Evolutionary conservation across 2,113 vertebrate genomes (phyloP).

Genomic region (Strix uralensis): DNA sequence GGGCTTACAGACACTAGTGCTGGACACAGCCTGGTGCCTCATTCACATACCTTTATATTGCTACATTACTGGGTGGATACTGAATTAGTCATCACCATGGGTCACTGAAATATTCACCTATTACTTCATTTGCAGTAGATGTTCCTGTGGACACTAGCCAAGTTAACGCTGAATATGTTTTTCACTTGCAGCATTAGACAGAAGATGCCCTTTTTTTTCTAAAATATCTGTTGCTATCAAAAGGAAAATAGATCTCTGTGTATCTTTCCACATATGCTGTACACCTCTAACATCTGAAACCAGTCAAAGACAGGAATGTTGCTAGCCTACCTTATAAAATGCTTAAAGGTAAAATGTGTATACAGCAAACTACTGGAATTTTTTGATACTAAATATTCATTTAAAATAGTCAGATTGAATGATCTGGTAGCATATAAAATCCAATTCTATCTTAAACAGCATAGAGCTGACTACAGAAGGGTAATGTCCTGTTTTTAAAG

Average conservation of each 20-base stretch:
- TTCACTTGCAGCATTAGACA: not conserved
- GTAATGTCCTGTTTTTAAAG: not conserved
- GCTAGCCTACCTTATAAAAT: not conserved
- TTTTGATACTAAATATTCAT: not conserved
- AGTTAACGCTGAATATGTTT: not conserved
- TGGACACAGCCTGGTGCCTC: not conserved
- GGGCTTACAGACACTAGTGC: not conserved
- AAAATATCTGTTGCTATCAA: not conserved
- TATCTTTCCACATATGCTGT: not conserved
- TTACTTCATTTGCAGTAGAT: slow-evolving; percentile 46
- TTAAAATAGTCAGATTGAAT: not conserved
- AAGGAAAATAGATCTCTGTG: not conserved
- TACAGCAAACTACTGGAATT: not conserved
- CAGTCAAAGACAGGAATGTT: not conserved
- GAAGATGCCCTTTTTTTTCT: not conserved
- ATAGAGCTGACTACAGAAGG: not conserved
- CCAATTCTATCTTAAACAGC: not conserved
- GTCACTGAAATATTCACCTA: slow-evolving; percentile 35
- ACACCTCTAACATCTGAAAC: not conserved
- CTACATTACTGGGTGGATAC: slow-evolving; percentile 47
- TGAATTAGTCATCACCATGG: slow-evolving; percentile 34
- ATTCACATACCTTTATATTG: slow-evolving; percentile 23
- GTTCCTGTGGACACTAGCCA: not conserved
- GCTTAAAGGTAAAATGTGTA: not conserved
- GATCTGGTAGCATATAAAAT: not conserved